Percentiles rank a stretch among this genome's conserved stretches.
phyloP scores from a whole-genome alignment of 2,888 invertebrate species.

The Lasioglossum marginatum region DNA sequence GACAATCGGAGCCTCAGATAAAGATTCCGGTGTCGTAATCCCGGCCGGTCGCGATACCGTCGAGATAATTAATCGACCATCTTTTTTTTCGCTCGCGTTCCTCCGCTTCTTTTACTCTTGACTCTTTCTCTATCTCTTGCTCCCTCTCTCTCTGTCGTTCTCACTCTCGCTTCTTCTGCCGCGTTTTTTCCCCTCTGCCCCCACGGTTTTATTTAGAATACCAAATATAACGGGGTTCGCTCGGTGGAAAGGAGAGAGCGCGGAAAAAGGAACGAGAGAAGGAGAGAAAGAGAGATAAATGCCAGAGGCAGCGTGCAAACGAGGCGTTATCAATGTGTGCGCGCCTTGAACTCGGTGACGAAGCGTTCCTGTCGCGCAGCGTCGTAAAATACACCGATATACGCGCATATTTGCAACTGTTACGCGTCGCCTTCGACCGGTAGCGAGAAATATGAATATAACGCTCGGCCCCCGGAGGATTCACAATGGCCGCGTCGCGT shows the following conservation, averaged over 20 bases:
- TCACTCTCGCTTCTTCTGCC: conserved; percentile 10
- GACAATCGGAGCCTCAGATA: conserved; percentile 45
- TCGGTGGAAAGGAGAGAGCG: conserved; percentile 13
- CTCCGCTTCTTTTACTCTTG: neutral
- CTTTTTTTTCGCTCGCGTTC: neutral
- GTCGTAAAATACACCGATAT: conserved; percentile 28
- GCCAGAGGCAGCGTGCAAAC: neutral
- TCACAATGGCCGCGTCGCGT: neutral
- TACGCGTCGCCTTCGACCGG: conserved; percentile 18
- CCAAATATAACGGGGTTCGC: conserved; percentile 20
- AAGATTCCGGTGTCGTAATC: conserved; percentile 42
- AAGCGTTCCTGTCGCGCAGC: conserved; percentile 35
- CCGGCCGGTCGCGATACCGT: conserved; percentile 1
- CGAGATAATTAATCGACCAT: conserved; percentile 33
- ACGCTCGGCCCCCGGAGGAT: neutral
- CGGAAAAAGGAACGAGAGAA: neutral
- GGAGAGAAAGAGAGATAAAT: conserved; percentile 16
- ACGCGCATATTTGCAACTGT: conserved; percentile 26
- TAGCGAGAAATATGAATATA: conserved; percentile 10
- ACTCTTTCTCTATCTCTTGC: neutral
- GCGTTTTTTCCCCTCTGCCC: neutral
- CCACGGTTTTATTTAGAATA: conserved; percentile 9
- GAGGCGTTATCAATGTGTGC: conserved; percentile 44
- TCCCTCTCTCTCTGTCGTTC: neutral
- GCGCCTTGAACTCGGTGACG: conserved; percentile 59